phyloP scores from a whole-genome alignment of 1,140 invertebrate species.

The Ips typographus region DNA sequence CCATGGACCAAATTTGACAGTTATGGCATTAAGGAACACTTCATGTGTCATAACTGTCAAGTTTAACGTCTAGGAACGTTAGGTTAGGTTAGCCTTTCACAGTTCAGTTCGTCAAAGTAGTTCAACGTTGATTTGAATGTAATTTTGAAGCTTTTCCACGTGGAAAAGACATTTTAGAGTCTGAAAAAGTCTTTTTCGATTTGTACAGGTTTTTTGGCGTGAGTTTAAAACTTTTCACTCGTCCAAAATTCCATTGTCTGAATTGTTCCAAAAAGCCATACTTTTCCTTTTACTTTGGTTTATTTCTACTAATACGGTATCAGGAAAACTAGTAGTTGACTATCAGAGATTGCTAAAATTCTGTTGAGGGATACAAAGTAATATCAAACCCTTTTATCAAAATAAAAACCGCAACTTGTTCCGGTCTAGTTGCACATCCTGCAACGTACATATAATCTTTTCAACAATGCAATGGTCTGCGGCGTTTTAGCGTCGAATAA shows the following conservation, averaged over 20 bases:
- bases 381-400: not conserved
- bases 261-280: not conserved
- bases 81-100: too few species aligned
- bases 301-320: not conserved
- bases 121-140: too few species aligned
- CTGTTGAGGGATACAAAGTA: not conserved
- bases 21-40: too few species aligned
- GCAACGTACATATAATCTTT: conserved; percentile 12
- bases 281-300: not conserved
- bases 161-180: too few species aligned
- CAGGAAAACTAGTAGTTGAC: too few species aligned
- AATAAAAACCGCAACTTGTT: not conserved
- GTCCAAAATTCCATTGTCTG: not conserved
- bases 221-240: not conserved
- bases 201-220: too few species aligned
- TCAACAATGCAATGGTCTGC: conserved; percentile 6
- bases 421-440: conserved; percentile 6
- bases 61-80: too few species aligned
- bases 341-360: not conserved
- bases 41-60: too few species aligned
- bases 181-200: too few species aligned
- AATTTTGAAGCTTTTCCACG: too few species aligned
- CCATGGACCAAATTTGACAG: too few species aligned
- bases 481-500: not conserved
- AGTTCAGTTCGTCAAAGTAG: too few species aligned